phyloP scores from a whole-genome alignment of 2,113 vertebrate species.

The Haplotaxodon microlepis region DNA sequence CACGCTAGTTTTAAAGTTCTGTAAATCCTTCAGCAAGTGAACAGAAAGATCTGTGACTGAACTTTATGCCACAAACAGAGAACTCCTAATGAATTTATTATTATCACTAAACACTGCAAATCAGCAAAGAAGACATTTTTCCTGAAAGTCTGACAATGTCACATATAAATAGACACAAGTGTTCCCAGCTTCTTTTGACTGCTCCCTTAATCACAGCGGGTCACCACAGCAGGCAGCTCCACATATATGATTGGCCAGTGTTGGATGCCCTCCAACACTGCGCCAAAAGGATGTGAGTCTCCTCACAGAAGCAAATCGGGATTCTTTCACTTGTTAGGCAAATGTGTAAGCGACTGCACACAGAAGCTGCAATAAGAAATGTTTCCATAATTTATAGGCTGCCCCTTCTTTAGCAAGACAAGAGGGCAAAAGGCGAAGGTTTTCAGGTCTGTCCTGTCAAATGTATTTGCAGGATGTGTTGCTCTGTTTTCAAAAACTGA shows the following conservation, averaged over 20 bases:
- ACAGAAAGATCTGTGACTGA: background rate
- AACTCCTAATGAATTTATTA: background rate
- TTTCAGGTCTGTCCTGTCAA: background rate
- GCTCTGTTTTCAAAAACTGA: too few species aligned
- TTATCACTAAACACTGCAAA: background rate
- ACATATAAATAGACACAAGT: background rate
- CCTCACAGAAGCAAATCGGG: background rate
- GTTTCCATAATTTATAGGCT: background rate
- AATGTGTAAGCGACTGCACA: background rate
- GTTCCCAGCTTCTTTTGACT: background rate
- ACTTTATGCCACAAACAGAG: background rate
- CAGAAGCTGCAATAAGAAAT: background rate
- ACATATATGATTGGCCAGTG: background rate
- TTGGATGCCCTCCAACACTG: background rate
- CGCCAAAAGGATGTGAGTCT: accelerated
- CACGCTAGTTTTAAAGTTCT: background rate
- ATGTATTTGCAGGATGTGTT: background rate
- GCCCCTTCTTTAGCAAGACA: background rate
- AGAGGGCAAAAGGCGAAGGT: background rate
- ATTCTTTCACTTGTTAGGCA: background rate
- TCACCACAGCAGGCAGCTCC: background rate
- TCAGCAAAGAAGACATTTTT: background rate
- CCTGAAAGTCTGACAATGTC: background rate
- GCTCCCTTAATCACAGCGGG: background rate
- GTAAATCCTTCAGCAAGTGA: background rate